Percentiles rank a stretch among this genome's conserved stretches.
Evolutionary conservation across 2,888 invertebrate genomes (phyloP).

Genomic region (Spicauda simplicius): DNA sequence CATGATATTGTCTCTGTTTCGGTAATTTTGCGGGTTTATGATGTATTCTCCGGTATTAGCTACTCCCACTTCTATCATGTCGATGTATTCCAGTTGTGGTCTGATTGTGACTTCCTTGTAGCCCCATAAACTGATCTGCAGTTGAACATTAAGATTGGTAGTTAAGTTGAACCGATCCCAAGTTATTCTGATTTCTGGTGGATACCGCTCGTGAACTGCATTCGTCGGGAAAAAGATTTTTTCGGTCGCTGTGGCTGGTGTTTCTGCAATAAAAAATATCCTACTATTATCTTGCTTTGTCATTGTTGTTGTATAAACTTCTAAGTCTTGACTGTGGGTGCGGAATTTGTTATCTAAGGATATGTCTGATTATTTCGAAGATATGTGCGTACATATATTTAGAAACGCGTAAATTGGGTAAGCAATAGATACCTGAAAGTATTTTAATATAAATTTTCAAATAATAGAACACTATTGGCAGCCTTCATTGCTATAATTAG

Average conservation of each 20-base stretch:
- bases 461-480: no score
- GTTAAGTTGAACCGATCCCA: conserved; percentile 96
- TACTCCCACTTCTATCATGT: conserved; percentile 87
- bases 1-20: conserved; percentile 88
- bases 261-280: conserved; percentile 84
- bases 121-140: conserved; percentile 94
- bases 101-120: conserved; percentile 93
- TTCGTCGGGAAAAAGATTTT: conserved; percentile 92
- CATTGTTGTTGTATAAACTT: no score
- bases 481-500: no score
- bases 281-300: neutral
- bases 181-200: conserved; percentile 90
- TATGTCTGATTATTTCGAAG: no score
- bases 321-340: no score
- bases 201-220: conserved; percentile 89
- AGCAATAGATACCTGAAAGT: no score
- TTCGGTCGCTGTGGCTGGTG: conserved; percentile 94
- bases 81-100: conserved; percentile 93
- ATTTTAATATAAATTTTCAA: no score
- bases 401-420: no score
- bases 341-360: no score
- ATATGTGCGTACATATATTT: no score
- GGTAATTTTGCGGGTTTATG: conserved; percentile 90
- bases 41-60: conserved; percentile 89
- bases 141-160: conserved; percentile 89